Evolutionary conservation across 2,797 vertebrate species (phyloP).

Genomic region (Microctenopoma stevenorrisi): DNA sequence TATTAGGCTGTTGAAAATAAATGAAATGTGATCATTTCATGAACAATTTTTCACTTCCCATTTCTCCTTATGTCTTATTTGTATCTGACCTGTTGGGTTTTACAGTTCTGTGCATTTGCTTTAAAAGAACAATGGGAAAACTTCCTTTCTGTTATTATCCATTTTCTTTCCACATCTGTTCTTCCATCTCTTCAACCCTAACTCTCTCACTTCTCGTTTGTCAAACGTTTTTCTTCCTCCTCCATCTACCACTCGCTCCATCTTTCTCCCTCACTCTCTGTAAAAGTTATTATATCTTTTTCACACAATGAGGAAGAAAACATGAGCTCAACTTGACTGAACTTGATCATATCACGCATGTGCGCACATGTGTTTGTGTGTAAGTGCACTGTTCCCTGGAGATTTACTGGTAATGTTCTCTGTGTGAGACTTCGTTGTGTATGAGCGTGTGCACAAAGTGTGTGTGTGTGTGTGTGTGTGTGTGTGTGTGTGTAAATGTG

Average conservation of each 20-base stretch:
- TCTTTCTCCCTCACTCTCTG: slow-evolving; percentile 3
- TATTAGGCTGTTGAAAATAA: no score
- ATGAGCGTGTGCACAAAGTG: not conserved
- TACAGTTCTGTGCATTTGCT: no score
- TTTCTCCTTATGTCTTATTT: not conserved
- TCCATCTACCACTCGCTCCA: no score
- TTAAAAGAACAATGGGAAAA: no score
- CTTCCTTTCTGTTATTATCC: no score
- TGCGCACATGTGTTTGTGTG: slow-evolving; percentile 23
- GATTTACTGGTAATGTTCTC: slow-evolving; percentile 29
- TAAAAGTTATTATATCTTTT: slow-evolving; percentile 32
- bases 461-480: not conserved
- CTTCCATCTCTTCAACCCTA: no score
- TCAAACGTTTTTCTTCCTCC: no score
- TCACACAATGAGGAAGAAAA: slow-evolving; percentile 21
- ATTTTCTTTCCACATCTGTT: no score
- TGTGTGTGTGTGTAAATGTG: not conserved
- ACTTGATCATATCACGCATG: slow-evolving; percentile 18
- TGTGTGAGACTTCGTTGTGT: slow-evolving; percentile 1
- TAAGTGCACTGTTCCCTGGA: slow-evolving; percentile 1
- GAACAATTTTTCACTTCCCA: no score
- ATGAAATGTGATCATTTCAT: no score
- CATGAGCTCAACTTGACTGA: slow-evolving; percentile 41
- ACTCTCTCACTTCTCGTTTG: no score
- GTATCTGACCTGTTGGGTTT: not conserved